These are phyloP conservation scores for Diploscapter pachys DNA, from an alignment of 1,140 invertebrate species.

Conservation along the genomic window DNA sequence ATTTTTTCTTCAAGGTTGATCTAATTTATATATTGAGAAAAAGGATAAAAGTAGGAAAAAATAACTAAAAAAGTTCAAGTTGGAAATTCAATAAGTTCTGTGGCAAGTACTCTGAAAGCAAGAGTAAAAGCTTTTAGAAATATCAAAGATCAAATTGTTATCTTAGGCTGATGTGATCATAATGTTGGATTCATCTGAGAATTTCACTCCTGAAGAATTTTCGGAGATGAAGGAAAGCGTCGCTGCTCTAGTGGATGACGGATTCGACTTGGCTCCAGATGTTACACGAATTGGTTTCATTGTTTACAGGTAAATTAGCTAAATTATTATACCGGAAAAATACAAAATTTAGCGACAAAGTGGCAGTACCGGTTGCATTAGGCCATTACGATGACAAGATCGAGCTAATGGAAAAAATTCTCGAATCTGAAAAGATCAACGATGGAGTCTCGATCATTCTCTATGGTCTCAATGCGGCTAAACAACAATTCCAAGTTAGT, in stretches of 20 bases:
- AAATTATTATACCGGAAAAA: too few species aligned
- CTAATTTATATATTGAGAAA: too few species aligned
- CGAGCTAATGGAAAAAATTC: constrained; percentile 53
- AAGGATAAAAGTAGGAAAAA: too few species aligned
- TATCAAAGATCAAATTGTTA: neutral
- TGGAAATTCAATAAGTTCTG: too few species aligned
- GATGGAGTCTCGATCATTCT: constrained; percentile 42
- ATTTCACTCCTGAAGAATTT: constrained; percentile 50
- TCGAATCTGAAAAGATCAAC: constrained; percentile 39
- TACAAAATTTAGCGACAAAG: constrained; percentile 44
- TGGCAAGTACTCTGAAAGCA: too few species aligned
- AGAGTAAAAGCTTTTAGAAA: too few species aligned
- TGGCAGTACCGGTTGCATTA: constrained; percentile 55
- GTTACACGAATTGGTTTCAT: constrained; percentile 55
- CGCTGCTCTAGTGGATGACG: constrained; percentile 53
- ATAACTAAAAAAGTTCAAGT: too few species aligned
- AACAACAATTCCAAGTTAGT: constrained; percentile 51
- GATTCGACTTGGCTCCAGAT: constrained; percentile 56
- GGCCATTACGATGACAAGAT: constrained; percentile 59
- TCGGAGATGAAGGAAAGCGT: constrained; percentile 48
- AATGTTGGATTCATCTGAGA: constrained; percentile 53
- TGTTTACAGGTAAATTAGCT: constrained; percentile 45
- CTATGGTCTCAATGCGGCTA: constrained; percentile 55
- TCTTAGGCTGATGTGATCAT: constrained; percentile 49
- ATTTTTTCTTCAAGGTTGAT: too few species aligned